Percentiles rank a stretch among this genome's conserved stretches.
Conservation (phyloP, 2,797 vertebrate genomes). For the Anguilla marmorata region DNA sequence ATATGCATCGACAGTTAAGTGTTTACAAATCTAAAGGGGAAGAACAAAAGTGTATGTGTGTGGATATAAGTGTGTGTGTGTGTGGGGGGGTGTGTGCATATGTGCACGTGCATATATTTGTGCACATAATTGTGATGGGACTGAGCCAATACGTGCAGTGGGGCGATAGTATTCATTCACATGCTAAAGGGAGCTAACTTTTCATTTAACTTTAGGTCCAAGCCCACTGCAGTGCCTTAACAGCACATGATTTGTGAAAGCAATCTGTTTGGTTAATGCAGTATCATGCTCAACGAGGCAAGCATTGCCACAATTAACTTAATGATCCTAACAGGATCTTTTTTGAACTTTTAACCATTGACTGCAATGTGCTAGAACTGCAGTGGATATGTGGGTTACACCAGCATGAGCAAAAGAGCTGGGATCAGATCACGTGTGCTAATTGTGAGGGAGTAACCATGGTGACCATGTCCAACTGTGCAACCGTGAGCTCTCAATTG, state of each 20-base stretch:
- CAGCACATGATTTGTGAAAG: background rate
- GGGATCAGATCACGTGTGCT: conserved; percentile 30
- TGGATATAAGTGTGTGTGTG: conserved; percentile 25
- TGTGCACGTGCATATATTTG: background rate
- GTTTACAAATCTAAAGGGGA: background rate
- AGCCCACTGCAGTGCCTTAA: conserved; percentile 43
- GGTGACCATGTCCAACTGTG: conserved; percentile 47
- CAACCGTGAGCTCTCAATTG: conserved; percentile 47
- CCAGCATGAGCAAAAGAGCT: conserved; percentile 18
- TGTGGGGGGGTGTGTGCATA: conserved; percentile 7
- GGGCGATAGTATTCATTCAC: conserved; percentile 28
- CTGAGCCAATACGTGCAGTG: background rate
- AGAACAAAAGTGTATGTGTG: background rate
- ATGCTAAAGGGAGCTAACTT: conserved; percentile 23
- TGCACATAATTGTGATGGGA: conserved; percentile 2
- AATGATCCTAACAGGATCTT: background rate
- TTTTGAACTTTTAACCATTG: background rate
- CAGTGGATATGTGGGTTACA: conserved; percentile 44
- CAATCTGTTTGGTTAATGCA: background rate
- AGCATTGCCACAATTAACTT: background rate
- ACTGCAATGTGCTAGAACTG: conserved; percentile 25
- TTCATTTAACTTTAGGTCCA: conserved; percentile 29
- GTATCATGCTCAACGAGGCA: background rate
- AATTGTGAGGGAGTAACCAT: conserved; percentile 18
- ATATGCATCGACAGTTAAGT: background rate